Evolutionary conservation across 2,113 vertebrate genomes (phyloP).

Genomic region (Callaeas wilsoni): DNA sequence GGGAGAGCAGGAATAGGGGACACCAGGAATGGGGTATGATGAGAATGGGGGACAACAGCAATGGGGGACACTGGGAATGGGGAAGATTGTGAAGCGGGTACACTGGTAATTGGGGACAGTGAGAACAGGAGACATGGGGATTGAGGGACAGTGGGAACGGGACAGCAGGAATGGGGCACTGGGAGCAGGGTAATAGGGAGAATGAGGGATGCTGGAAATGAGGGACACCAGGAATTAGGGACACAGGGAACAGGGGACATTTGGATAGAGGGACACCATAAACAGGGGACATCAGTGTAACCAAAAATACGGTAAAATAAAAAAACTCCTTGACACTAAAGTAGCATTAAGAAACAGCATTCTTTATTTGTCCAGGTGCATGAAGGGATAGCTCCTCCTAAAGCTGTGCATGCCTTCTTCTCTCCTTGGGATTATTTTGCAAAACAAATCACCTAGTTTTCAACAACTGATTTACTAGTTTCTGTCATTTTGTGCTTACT

Average conservation of each 20-base stretch:
- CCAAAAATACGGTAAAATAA: background rate
- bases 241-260: background rate
- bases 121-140: background rate
- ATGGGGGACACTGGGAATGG: background rate
- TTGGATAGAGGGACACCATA: background rate
- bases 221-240: background rate
- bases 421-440: background rate
- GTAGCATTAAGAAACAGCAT: background rate
- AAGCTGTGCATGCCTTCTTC: background rate
- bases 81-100: background rate
- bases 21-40: background rate
- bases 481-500: background rate
- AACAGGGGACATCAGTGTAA: background rate
- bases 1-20: background rate
- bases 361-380: background rate
- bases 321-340: background rate
- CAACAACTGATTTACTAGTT: background rate
- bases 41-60: background rate
- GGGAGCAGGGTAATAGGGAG: background rate
- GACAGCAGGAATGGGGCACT: background rate
- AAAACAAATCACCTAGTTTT: background rate
- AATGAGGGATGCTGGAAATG: background rate
- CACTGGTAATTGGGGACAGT: background rate
- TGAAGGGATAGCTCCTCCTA: background rate
- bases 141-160: background rate